A percentile compares a stretch with the other conserved stretches of the same genome.
Evolutionary conservation across 2,797 vertebrate genomes (phyloP).

Genomic region (Thunnus albacares): DNA sequence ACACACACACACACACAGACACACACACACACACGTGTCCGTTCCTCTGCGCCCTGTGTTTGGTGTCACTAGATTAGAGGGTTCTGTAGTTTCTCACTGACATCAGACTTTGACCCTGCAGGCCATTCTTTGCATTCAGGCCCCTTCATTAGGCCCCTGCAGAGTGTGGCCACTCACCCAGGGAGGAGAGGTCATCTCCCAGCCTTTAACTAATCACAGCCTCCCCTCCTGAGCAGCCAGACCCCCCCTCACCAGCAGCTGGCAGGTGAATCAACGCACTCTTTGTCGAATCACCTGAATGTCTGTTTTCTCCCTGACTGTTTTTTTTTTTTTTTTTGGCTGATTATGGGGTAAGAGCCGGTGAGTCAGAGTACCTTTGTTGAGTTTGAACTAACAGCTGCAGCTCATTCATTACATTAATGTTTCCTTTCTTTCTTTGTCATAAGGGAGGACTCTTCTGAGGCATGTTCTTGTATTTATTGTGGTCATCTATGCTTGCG

Average conservation of each 20-base stretch:
- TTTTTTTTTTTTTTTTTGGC: constrained; percentile 25
- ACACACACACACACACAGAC: constrained; percentile 28
- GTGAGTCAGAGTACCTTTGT: constrained; percentile 65
- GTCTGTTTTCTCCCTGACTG: constrained; percentile 14
- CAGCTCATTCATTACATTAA: constrained; percentile 53
- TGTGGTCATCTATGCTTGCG: constrained; percentile 12
- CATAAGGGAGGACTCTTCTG: constrained; percentile 20
- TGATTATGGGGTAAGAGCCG: constrained; percentile 60
- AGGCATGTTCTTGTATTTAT: constrained; percentile 14
- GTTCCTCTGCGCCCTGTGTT: constrained; percentile 35
- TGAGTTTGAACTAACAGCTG: constrained; percentile 60
- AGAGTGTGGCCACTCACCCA: constrained; percentile 79
- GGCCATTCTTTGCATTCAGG: constrained; percentile 47
- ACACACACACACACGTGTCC: constrained; percentile 19
- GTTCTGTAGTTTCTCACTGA: constrained; percentile 63
- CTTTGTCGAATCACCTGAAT: constrained; percentile 79
- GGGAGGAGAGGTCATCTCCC: constrained; percentile 71
- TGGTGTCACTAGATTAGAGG: constrained; percentile 73
- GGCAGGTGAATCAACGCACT: constrained; percentile 80
- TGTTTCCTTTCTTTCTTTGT: constrained; percentile 42
- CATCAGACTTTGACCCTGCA: constrained; percentile 65
- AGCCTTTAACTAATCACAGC: constrained; percentile 72
- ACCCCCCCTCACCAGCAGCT: constrained; percentile 51
- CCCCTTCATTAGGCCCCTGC: constrained; percentile 76
- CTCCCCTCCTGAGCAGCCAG: constrained; percentile 34